Conservation (phyloP, 2,113 vertebrate genomes). For the Pluvianellus socialis region DNA sequence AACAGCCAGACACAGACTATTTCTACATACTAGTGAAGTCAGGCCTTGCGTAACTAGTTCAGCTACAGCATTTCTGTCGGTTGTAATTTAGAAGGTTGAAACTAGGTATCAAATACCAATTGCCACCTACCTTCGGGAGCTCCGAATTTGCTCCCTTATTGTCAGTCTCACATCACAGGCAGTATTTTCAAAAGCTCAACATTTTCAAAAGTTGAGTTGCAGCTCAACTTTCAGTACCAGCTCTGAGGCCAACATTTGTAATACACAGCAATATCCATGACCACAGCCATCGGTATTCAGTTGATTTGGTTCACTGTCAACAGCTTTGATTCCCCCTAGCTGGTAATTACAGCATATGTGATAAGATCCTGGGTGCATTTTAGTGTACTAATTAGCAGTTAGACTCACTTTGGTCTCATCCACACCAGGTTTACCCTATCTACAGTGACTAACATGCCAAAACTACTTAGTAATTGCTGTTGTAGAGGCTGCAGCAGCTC, state of each 20-base stretch:
- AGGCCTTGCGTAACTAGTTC: neutral
- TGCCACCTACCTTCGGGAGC: neutral
- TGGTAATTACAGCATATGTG: neutral
- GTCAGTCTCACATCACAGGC: neutral
- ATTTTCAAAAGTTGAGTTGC: neutral
- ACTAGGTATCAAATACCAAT: neutral
- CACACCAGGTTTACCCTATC: neutral
- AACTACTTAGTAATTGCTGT: neutral
- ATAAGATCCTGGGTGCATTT: neutral
- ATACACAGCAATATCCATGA: neutral
- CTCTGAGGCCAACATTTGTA: neutral
- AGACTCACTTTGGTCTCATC: neutral
- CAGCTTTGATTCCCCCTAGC: neutral
- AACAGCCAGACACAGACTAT: neutral
- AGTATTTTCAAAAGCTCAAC: neutral
- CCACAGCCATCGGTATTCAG: neutral
- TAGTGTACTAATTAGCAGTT: neutral
- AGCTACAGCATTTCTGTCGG: neutral
- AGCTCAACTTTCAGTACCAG: neutral
- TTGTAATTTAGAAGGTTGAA: neutral
- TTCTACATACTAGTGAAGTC: neutral
- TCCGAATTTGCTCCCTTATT: neutral
- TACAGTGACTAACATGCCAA: neutral
- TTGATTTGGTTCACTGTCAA: neutral
- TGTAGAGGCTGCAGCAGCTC: neutral